These are phyloP conservation scores for Xestia sexstrigata DNA, from an alignment of 2,888 invertebrate genomes.

Conservation along the genomic window DNA sequence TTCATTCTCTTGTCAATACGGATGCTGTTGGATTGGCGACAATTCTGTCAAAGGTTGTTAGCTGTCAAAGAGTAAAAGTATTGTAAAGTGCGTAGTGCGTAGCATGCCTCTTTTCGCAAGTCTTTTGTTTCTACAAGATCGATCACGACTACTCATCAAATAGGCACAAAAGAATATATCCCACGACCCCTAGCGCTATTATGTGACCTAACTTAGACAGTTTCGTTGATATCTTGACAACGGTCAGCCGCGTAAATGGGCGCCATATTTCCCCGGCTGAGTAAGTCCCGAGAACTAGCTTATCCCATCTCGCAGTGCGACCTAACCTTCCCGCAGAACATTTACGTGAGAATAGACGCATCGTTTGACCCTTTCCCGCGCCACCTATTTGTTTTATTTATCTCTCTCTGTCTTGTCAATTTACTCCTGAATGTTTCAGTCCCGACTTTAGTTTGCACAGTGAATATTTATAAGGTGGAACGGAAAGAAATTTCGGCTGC, in stretches of 20 bases:
- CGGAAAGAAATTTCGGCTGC: slow-evolving; percentile 27
- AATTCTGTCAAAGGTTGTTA: not conserved
- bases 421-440: slow-evolving; percentile 75
- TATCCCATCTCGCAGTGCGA: slow-evolving; percentile 40
- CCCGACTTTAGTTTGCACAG: slow-evolving; percentile 50
- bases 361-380: slow-evolving; percentile 76
- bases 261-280: slow-evolving; percentile 29
- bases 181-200: slow-evolving; percentile 5
- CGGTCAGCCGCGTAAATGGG: slow-evolving; percentile 37
- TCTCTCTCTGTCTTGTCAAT: slow-evolving; percentile 79
- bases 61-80: not conserved
- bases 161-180: slow-evolving; percentile 5
- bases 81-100: not conserved
- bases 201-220: slow-evolving; percentile 29
- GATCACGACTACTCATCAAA: not conserved
- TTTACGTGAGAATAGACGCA: slow-evolving; percentile 79
- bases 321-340: slow-evolving; percentile 61
- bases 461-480: slow-evolving; percentile 58
- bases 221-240: slow-evolving; percentile 33
- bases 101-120: not conserved
- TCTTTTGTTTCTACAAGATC: not conserved
- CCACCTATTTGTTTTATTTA: slow-evolving; percentile 81
- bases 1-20: not conserved
- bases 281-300: slow-evolving; percentile 33
- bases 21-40: not conserved